Conservation (phyloP, 35 echinoderm and acorn worm species). For the Stichopus chloronotus region DNA sequence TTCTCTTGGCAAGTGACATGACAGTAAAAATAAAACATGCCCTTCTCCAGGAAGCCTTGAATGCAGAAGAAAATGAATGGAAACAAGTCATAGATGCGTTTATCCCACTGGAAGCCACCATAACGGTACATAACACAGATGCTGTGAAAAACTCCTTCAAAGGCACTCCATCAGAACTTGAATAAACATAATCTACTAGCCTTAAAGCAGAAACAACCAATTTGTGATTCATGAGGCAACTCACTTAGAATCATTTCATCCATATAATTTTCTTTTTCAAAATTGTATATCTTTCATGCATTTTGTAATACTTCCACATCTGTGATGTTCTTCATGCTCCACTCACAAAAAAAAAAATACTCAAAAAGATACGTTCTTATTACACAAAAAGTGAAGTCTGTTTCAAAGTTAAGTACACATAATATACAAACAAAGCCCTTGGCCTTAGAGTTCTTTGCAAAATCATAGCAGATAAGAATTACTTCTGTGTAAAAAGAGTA, state of each 20-base stretch:
- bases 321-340: no score
- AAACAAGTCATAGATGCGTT: background rate
- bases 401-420: no score
- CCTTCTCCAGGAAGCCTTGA: background rate
- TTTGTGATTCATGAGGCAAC: background rate
- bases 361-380: no score
- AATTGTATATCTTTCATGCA: no score
- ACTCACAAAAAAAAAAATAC: no score
- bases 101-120: background rate
- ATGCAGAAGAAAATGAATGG: background rate
- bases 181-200: slow-evolving; percentile 12
- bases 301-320: no score
- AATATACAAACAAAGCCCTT: no score
- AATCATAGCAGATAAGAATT: no score
- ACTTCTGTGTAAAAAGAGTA: no score
- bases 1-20: background rate
- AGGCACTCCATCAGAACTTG: background rate
- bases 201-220: background rate
- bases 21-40: background rate
- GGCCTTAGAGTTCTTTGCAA: no score
- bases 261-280: no score
- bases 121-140: background rate
- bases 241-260: background rate
- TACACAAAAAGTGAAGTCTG: no score
- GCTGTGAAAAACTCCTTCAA: background rate